Evolutionary conservation across 2,888 invertebrate genomes (phyloP).

Genomic region (Drosophila ezoana): DNA sequence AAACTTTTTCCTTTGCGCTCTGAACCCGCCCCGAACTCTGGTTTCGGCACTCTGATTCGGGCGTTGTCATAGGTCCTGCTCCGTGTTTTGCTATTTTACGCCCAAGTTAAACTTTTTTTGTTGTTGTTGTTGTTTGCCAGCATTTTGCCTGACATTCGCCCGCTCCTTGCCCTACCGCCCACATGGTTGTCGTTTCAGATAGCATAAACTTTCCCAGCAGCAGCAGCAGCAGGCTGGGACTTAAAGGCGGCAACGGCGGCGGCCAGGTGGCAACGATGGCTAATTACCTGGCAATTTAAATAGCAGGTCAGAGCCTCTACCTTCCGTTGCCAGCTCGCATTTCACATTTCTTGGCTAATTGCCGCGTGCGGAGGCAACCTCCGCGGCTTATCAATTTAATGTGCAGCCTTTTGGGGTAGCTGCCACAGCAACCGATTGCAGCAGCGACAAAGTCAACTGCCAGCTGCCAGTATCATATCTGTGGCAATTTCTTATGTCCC

Average conservation of each 20-base stretch:
- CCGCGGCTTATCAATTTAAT: constrained; percentile 54
- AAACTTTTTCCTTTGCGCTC: constrained; percentile 3
- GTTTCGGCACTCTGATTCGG: constrained; percentile 3
- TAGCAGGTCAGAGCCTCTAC: constrained; percentile 38
- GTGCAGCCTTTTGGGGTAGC: constrained; percentile 26
- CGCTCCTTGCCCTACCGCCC: background rate
- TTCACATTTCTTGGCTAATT: constrained; percentile 54
- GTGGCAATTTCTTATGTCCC: constrained; percentile 8
- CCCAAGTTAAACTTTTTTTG: constrained; percentile 55
- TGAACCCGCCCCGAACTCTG: background rate
- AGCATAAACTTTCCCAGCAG: constrained; percentile 24
- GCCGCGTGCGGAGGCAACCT: constrained; percentile 22
- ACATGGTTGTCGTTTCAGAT: constrained; percentile 18
- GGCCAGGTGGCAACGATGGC: constrained; percentile 57
- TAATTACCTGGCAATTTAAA: constrained; percentile 73
- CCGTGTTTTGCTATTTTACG: constrained; percentile 41
- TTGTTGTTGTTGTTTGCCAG: constrained; percentile 27
- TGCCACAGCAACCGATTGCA: constrained; percentile 12
- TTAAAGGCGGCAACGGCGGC: background rate
- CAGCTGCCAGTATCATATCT: constrained; percentile 3
- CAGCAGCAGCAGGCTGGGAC: background rate
- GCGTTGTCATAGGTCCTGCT: constrained; percentile 1
- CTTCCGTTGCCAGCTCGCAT: constrained; percentile 4
- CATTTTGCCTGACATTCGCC: constrained; percentile 1
- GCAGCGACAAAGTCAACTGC: background rate